phyloP scores from a whole-genome alignment of 2,797 vertebrate genomes.

The Mormyrus proboscirostris region DNA sequence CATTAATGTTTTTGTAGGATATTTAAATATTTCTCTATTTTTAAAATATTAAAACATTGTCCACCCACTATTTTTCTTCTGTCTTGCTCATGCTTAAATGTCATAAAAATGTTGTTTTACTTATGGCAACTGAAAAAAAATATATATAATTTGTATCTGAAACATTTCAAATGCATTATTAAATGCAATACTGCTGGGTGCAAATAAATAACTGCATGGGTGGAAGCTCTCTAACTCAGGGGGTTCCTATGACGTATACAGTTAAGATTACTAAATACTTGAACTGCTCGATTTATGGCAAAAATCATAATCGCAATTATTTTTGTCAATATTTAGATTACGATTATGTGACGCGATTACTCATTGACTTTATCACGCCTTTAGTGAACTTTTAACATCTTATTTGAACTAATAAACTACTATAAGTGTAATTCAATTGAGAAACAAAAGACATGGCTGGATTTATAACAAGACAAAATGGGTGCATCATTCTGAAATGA shows the following conservation, averaged over 20 bases:
- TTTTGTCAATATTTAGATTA: not conserved
- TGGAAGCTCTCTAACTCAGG: not conserved
- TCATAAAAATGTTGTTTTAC: too few relatives aligned
- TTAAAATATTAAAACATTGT: too few relatives aligned
- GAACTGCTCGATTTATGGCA: not conserved
- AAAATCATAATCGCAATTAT: not conserved
- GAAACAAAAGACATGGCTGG: not conserved
- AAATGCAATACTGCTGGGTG: not conserved
- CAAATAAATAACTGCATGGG: not conserved
- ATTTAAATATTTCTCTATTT: too few relatives aligned
- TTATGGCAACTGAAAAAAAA: not conserved
- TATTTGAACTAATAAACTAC: not conserved
- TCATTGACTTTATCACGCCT: not conserved
- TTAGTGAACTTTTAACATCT: not conserved
- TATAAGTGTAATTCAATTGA: not conserved
- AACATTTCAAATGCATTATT: not conserved
- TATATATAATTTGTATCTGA: not conserved
- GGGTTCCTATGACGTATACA: not conserved
- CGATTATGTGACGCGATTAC: not conserved
- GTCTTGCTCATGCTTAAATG: too few relatives aligned
- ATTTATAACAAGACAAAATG: not conserved
- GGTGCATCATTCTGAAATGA: not conserved
- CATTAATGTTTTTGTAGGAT: too few relatives aligned
- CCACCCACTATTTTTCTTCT: too few relatives aligned
- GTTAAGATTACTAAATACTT: not conserved